Evolutionary conservation across 2,797 vertebrate genomes (phyloP), one percentile per base, ranked within the genome.

Genomic region (Tamandua tetradactyla): DNA sequence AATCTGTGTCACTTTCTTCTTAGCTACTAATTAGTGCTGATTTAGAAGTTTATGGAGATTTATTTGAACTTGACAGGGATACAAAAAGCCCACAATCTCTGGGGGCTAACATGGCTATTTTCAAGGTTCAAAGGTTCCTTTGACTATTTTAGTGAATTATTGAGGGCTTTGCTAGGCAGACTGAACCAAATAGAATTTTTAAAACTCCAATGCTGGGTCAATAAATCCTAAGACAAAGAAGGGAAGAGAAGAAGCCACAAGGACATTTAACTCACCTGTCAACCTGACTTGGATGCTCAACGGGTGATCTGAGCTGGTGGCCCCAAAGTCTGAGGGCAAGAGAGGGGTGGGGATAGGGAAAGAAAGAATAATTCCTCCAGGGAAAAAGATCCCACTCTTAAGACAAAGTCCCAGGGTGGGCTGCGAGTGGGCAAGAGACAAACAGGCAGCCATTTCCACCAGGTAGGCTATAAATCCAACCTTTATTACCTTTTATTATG

Each of bases 401-500:
- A 80, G 55, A 80, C 40, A 91, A 55, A 78, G 78, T 37, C 27
- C 0, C 55, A 1, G 8, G 1, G 61, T 59, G 93, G 94, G 44
- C 96, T 96, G 71, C 89, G 80, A 90, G 87, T 89, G 90, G 88
- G 75, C 93, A 76, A 57, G 93, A 84, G 91, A 75, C 96, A 69
- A 93, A 92, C 90, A 97, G 96, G 69, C 82, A 98, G 97, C 96
- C 87, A 81, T 98, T 97, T 98, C 94, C 62, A 84, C 96, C 97
- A 98, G 98, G 97, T 97, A 96, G 95, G 94, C 71, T 89, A 96
- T 98, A 98, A 98, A 98, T 98, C 96, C 97, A 95, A 42, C 55
- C 18, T 98, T 98, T 98, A 98, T 98, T 98, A 97, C 98, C 97
- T 98, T 98, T 98, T 98, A 98, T 98, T 98, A 98, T 98, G 98